These are phyloP conservation scores for Catharus bicknelli DNA, from an alignment of 2,113 vertebrate genomes.

Conservation along the genomic window DNA sequence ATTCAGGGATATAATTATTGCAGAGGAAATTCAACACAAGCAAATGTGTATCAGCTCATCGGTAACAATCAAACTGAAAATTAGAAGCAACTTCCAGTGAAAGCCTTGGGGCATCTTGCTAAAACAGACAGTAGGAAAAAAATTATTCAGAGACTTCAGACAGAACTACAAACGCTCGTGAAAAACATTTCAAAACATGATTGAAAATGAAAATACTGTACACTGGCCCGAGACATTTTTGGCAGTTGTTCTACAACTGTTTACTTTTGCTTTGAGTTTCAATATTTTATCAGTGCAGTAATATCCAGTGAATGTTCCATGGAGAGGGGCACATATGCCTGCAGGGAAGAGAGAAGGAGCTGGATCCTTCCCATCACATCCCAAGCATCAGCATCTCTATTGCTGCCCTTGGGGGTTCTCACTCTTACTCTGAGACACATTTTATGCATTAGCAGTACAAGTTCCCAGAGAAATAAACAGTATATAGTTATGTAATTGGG, in stretches of 20 bases:
- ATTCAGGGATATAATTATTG: not conserved
- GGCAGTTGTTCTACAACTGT: not conserved
- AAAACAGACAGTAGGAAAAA: not conserved
- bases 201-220: not conserved
- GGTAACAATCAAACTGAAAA: not conserved
- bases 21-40: not conserved
- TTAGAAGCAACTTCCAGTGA: not conserved
- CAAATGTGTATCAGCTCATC: not conserved
- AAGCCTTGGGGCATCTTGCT: not conserved
- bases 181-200: not conserved
- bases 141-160: not conserved
- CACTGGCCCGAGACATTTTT: not conserved
- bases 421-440: rapidly evolving
- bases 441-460: not conserved
- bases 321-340: not conserved
- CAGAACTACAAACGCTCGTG: rapidly evolving
- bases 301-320: rapidly evolving
- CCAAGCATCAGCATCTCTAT: rapidly evolving
- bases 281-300: not conserved
- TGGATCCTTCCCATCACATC: not conserved
- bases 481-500: rapidly evolving
- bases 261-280: not conserved
- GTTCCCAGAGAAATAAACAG: not conserved
- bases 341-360: not conserved
- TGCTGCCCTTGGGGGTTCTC: rapidly evolving